Percentiles rank a stretch among this genome's conserved stretches.
phyloP scores from a whole-genome alignment of 2,888 invertebrate species.

The Ptychoptera contaminata region DNA sequence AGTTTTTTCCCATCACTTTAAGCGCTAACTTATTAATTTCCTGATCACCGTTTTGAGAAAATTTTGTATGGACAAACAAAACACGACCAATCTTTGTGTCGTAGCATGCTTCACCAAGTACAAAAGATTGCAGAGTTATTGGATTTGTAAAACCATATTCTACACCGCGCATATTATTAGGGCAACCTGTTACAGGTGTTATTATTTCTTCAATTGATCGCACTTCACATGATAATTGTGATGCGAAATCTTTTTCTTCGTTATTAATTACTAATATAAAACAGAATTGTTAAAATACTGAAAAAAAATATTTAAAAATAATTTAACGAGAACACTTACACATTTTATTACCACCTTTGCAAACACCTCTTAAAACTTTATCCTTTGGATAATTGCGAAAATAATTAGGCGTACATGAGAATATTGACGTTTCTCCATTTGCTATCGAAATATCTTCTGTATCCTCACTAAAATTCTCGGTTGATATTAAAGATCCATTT shows the following conservation, averaged over 20 bases:
- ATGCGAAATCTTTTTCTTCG: slow-evolving; percentile 6
- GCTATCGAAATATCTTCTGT: slow-evolving; percentile 5
- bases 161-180: slow-evolving; percentile 12
- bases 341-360: slow-evolving; percentile 6
- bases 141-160: slow-evolving; percentile 19
- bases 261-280: slow-evolving; percentile 6
- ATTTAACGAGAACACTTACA: slow-evolving; percentile 5
- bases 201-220: slow-evolving; percentile 18
- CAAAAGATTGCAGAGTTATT: slow-evolving; percentile 12
- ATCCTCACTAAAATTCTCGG: slow-evolving; percentile 4
- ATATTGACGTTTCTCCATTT: slow-evolving; percentile 3
- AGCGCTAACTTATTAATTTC: not conserved
- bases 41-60: not conserved
- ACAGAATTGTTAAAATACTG: not conserved
- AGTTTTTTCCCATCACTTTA: slow-evolving; percentile 11
- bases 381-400: slow-evolving; percentile 6
- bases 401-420: slow-evolving; percentile 11
- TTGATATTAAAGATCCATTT: slow-evolving; percentile 7
- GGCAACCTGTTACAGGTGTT: slow-evolving; percentile 15
- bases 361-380: slow-evolving; percentile 5
- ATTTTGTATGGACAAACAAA: slow-evolving; percentile 15
- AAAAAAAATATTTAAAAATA: not conserved
- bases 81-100: slow-evolving; percentile 14
- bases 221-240: slow-evolving; percentile 16
- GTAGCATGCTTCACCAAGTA: slow-evolving; percentile 20